A percentile compares a stretch with the other conserved stretches of the same genome.
Conservation (phyloP, 2,113 vertebrate species). For the Greenwoodochromis staneri region DNA sequence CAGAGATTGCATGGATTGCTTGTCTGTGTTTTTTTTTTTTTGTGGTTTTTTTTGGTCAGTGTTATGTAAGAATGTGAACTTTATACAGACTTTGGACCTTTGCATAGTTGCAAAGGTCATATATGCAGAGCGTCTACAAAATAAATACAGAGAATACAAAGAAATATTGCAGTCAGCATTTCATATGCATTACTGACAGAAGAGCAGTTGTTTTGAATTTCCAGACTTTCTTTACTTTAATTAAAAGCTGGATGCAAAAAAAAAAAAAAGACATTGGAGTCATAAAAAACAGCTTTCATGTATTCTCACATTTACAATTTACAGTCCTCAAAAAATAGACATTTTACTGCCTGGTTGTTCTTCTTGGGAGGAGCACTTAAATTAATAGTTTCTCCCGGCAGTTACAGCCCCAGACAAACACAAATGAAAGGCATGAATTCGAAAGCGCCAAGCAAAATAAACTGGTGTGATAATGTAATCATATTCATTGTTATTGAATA, state of each 20-base stretch:
- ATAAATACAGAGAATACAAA: not conserved
- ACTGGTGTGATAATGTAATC: not conserved
- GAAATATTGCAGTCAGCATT: not conserved
- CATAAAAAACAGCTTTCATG: not conserved
- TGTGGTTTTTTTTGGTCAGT: not conserved
- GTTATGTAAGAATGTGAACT: not conserved
- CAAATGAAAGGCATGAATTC: not conserved
- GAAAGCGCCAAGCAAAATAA: not conserved
- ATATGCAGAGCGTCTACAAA: not conserved
- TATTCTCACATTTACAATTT: conserved; percentile 13
- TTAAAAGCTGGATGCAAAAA: not conserved
- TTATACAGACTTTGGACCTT: not conserved
- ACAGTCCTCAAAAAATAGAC: conserved; percentile 18
- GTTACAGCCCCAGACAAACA: not conserved
- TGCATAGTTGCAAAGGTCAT: not conserved
- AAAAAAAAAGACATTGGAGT: not conserved
- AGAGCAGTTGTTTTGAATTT: not conserved
- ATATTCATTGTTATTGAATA: not conserved
- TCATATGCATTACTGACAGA: not conserved
- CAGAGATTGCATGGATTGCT: not conserved
- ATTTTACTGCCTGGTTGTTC: conserved; percentile 17
- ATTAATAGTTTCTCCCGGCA: not conserved
- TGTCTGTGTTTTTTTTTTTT: not conserved
- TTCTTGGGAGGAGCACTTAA: not conserved
- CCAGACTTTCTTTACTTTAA: not conserved